phyloP scores from a whole-genome alignment of 2,113 vertebrate genomes.

The Phrynosoma platyrhinos region DNA sequence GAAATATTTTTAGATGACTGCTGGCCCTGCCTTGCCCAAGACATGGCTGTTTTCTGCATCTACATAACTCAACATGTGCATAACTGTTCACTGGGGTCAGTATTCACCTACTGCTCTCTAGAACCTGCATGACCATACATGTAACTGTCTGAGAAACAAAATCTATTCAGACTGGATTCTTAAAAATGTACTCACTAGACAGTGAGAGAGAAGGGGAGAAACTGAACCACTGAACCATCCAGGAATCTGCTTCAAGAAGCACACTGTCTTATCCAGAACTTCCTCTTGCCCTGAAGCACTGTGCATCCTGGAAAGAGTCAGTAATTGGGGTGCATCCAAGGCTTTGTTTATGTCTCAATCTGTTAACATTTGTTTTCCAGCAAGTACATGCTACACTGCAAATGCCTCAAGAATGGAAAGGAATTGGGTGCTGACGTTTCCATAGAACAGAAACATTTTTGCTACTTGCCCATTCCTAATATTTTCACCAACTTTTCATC shows the following conservation, averaged over 20 bases:
- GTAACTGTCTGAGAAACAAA: background rate
- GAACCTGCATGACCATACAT: background rate
- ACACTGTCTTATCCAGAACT: background rate
- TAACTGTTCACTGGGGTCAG: background rate
- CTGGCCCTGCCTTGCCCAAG: background rate
- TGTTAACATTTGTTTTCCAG: background rate
- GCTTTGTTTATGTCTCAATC: background rate
- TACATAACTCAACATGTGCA: background rate
- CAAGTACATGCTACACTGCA: background rate
- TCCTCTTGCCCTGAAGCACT: background rate
- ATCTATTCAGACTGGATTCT: constrained; percentile 1
- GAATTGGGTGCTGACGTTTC: background rate
- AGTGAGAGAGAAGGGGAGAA: background rate
- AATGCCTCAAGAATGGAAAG: background rate
- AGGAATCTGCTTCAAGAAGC: background rate
- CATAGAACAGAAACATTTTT: background rate
- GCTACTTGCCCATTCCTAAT: background rate
- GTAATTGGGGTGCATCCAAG: background rate
- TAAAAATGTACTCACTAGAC: background rate
- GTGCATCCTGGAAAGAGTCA: background rate
- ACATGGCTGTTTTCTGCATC: background rate
- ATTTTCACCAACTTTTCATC: background rate
- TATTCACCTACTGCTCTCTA: background rate
- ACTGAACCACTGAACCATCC: background rate
- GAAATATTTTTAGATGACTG: background rate